Evolutionary conservation across 2,113 vertebrate species (phyloP).

Genomic region (Pampusana beccarii): DNA sequence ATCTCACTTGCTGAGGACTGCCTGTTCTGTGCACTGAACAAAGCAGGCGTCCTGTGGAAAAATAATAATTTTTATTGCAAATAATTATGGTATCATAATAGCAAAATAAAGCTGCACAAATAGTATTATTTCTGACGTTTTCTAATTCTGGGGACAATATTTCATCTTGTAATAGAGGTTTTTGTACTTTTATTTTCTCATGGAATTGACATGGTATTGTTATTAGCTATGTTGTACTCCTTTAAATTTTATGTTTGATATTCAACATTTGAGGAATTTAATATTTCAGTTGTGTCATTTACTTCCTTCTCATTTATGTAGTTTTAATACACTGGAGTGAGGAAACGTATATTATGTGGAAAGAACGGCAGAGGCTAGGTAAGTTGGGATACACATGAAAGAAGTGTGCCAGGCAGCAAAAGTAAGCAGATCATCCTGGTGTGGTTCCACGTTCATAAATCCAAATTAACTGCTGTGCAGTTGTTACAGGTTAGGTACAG

Average conservation of each 20-base stretch:
- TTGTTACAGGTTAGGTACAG: background rate
- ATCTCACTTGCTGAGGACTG: background rate
- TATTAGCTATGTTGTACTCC: background rate
- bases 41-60: background rate
- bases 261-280: background rate
- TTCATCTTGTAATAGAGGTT: background rate
- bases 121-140: constrained; percentile 1
- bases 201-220: background rate
- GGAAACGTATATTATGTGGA: rapidly evolving
- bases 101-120: constrained; percentile 2
- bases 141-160: background rate
- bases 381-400: background rate
- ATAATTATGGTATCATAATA: background rate
- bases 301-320: background rate
- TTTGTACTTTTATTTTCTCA: background rate
- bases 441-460: background rate
- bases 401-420: background rate
- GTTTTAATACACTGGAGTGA: background rate
- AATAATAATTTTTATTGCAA: background rate
- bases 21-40: background rate
- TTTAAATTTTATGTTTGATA: background rate
- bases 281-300: background rate
- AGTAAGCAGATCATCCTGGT: background rate
- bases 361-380: background rate
- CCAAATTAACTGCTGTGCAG: background rate